Evolutionary conservation across 2,797 vertebrate species (phyloP), one percentile per base, ranked within the genome.

Genomic region (Buceros bicornis): DNA sequence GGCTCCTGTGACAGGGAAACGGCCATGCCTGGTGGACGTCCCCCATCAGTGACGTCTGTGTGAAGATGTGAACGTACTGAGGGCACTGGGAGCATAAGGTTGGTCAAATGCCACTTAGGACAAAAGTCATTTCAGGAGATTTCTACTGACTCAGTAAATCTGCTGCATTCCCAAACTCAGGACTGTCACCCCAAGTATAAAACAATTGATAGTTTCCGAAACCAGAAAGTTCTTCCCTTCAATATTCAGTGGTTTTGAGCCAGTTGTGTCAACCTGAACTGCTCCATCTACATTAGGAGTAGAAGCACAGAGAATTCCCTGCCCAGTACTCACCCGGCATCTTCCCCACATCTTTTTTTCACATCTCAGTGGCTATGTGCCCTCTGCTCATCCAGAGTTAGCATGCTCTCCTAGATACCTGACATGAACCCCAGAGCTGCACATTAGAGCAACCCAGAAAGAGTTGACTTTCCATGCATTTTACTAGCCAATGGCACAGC

Each of bases 1-100:
- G 56, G n/a, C 2, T 89, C 40, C 43, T 66, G 56, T 2, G 8
- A n/a, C 1, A 43, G 54, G 47, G 77, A 51, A 85, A 57, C 1
- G 7, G 51, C 64, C 0, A 0, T 48, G 72, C 40, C 69, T 79
- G 47, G 66, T 71, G 45, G 50, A 29, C 2, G 1, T 20, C 7
- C 24, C 40, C 31, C 7, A 2, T 22, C 45, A 42, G 51, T 3
- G 58, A 77, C 11, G 0, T 33, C 80, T 9, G 1, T 45, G 50
- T 2, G 11, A 57, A 76, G 43, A 72, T 0, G 0, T 4, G 42
- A 51, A 29, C 0, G 0, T 31, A 47, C 57, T 47, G 76, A 79
- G 40, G 76, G 56, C 69, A 51, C 40, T 10, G 54, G 84, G 77
- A 82, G 50, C 73, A 54, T 2, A 42, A 87, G 26, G 24, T 2